Evolutionary conservation across 2,797 vertebrate genomes (phyloP).

Genomic region (Choloepus didactylus): DNA sequence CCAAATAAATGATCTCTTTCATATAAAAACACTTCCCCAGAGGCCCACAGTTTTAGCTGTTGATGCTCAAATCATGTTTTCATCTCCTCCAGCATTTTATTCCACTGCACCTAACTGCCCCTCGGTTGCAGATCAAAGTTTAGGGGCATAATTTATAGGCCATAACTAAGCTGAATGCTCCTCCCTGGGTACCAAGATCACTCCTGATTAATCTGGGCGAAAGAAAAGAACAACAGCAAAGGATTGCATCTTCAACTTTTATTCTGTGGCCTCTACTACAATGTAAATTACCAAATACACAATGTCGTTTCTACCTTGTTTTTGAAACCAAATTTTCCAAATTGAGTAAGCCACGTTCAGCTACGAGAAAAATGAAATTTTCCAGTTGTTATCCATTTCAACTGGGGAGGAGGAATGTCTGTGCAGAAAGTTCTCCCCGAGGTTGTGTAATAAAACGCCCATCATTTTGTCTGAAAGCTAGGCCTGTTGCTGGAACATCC

Average conservation of each 20-base stretch:
- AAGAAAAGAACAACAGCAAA: slow-evolving; percentile 1
- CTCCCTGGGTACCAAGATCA: rapidly evolving
- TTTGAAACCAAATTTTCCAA: slow-evolving; percentile 75
- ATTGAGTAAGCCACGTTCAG: slow-evolving; percentile 71
- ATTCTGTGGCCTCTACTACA: slow-evolving; percentile 72
- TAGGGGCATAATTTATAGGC: neutral
- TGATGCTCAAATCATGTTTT: neutral
- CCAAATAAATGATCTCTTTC: neutral
- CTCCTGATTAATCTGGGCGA: neutral
- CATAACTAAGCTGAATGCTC: neutral
- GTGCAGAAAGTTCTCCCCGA: neutral
- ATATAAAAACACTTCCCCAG: neutral
- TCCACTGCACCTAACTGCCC: neutral
- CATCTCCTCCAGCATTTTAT: neutral
- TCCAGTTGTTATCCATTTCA: slow-evolving; percentile 59
- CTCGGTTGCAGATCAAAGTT: neutral
- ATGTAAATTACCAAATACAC: slow-evolving; percentile 80
- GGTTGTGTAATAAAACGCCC: slow-evolving; percentile 50
- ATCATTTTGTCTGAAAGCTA: slow-evolving; percentile 32
- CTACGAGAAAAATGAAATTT: slow-evolving; percentile 83
- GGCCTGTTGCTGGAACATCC: neutral
- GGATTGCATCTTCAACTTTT: slow-evolving; percentile 57
- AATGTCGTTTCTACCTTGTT: slow-evolving; percentile 78
- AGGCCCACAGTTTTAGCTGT: neutral
- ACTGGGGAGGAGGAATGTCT: neutral